These are phyloP conservation scores for Sternarchorhynchus goeldii DNA, from an alignment of 2,797 vertebrate genomes.

Conservation along the genomic window DNA sequence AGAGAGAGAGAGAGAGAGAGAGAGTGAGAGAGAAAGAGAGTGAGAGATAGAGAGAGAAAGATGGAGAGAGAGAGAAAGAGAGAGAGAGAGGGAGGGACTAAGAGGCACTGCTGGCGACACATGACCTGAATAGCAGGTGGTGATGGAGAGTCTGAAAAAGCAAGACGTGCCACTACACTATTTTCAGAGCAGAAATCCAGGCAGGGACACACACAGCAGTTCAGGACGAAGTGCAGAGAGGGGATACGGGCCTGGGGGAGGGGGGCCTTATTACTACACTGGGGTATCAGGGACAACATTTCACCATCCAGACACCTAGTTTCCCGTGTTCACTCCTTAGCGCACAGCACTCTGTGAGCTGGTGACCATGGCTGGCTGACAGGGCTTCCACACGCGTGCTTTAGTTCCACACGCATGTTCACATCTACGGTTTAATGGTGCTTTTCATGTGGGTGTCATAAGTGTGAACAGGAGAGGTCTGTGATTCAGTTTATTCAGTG, in stretches of 20 bases:
- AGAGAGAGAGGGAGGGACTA: no score
- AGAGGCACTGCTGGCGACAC: no score
- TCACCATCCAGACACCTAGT: constrained; percentile 47
- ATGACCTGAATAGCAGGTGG: constrained; percentile 76
- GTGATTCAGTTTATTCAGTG: constrained; percentile 2
- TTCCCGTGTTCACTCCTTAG: constrained; percentile 42
- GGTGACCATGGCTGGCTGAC: constrained; percentile 28
- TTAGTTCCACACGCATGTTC: not conserved
- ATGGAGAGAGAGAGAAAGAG: constrained; percentile 2
- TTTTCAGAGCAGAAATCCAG: constrained; percentile 80
- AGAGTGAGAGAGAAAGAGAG: constrained; percentile 24
- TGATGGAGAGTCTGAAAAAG: constrained; percentile 60
- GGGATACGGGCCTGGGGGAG: constrained; percentile 54
- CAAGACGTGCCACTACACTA: constrained; percentile 72
- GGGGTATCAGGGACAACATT: constrained; percentile 61
- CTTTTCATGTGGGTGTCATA: constrained; percentile 7
- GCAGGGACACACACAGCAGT: constrained; percentile 74
- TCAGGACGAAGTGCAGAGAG: constrained; percentile 73
- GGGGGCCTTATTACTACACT: constrained; percentile 61
- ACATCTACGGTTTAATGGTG: constrained; percentile 7
- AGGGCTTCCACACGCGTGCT: constrained; percentile 37
- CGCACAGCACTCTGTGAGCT: constrained; percentile 42
- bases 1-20: constrained; percentile 3
- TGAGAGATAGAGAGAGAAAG: constrained; percentile 13
- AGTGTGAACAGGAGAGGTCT: constrained; percentile 19